A percentile compares a stretch with the other conserved stretches of the same genome.
Conservation (phyloP, 2,888 invertebrate genomes). For the Oscheius sp. region DNA sequence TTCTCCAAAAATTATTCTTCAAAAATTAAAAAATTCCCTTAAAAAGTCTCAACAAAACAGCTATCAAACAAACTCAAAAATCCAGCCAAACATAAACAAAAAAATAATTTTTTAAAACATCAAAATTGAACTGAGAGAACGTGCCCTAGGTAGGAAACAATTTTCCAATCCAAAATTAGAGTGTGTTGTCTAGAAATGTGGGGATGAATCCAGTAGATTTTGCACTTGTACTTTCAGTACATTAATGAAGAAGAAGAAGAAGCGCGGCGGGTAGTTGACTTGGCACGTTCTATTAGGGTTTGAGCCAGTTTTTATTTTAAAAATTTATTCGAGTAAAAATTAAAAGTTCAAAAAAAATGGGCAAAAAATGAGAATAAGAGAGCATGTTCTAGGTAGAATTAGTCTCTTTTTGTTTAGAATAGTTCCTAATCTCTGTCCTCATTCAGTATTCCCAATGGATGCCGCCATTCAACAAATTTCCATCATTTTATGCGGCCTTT, state of each 20-base stretch:
- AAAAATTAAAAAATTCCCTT: background rate
- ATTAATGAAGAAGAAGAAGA: background rate
- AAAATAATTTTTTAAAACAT: too few relatives aligned
- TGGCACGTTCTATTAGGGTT: background rate
- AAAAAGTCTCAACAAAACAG: background rate
- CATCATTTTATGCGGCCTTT: conserved; percentile 2
- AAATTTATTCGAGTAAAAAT: background rate
- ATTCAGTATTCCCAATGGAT: too few relatives aligned
- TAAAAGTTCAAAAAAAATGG: background rate
- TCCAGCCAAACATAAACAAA: background rate
- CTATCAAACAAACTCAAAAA: background rate
- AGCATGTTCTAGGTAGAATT: conserved; percentile 11
- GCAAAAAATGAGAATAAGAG: background rate
- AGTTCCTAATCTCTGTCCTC: background rate
- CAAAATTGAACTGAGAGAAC: background rate
- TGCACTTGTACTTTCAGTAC: background rate
- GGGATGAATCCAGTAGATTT: conserved; percentile 1
- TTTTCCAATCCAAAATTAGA: too few relatives aligned
- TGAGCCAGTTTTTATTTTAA: background rate
- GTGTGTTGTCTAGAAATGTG: too few relatives aligned
- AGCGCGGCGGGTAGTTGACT: conserved; percentile 10
- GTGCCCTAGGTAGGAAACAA: conserved; percentile 11
- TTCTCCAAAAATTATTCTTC: too few relatives aligned
- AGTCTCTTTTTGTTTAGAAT: background rate
- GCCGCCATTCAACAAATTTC: conserved; percentile 1